Base-by-base conservation (phyloP, 2,888 invertebrate genomes). In the Tortrix viridana region DNA sequence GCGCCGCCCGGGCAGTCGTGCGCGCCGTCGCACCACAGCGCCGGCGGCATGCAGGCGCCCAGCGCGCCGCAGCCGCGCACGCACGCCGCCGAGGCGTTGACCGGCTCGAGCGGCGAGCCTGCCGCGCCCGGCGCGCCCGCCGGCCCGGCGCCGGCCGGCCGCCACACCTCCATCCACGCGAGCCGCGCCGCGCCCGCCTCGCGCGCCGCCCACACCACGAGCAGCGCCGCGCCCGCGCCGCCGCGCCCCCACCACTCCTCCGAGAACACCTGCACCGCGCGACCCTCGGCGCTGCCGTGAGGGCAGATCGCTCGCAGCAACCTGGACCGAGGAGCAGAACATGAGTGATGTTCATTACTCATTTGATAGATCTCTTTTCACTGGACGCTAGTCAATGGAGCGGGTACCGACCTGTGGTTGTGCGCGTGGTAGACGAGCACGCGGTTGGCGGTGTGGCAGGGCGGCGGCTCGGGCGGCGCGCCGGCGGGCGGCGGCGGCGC, bases 171-270 rank as follows among this genome's bases (percentile, higher is more conserved):
- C 57, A 59, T 46, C 68, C 66, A 60, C 63, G 95, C 94, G 74
- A 96, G 94, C n/a, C 94, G 94, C 53, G 96, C 96, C 56, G 93
- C 90, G 32, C 96, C 97, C n/a, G 95, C 88, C 82, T 96, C 97
- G 86, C 96, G 96, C 80, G 96, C 97, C 76, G 96, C 95, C 70
- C 96, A 96, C 88, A 96, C 96, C 61, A 97, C 94, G 71, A 97
- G 95, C 68, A 97, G 93, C n/a, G 96, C 95, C 92, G 93, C 69
- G 93, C 94, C 54, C 94, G 92, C 22, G 43, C 66, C 75, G 38
- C 73, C 78, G 23, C 82, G 77, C 49, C 81, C 81, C 78, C 80
- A 92, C 97, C 97, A 97, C 80, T 96, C 96, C 76, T 95, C 96
- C 38, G 96, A 95, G 89, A 96, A 96, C 67, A 96, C 93, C 72